Evolutionary conservation across 35 echinoderm and acorn worm genomes (phyloP).

Genomic region (Anneissia japonica): DNA sequence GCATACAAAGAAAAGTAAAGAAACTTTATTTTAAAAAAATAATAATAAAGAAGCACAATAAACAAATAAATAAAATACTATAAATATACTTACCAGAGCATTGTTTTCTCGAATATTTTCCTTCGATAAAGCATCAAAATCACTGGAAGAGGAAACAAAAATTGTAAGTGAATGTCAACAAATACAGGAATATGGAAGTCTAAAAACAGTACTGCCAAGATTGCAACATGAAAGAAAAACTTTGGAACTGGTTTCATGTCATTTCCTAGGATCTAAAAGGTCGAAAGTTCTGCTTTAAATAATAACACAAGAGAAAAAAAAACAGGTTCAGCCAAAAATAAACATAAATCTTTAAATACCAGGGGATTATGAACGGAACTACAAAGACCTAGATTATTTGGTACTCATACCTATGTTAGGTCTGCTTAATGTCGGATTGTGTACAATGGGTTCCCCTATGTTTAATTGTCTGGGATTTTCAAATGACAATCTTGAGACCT

Average conservation of each 20-base stretch:
- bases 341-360: too few relatives aligned
- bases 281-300: neutral
- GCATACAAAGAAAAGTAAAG: too few relatives aligned
- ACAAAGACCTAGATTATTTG: too few relatives aligned
- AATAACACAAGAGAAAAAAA: too few relatives aligned
- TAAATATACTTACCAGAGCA: slow-evolving; percentile 53
- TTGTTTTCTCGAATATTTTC: slow-evolving; percentile 77
- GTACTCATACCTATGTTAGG: too few relatives aligned
- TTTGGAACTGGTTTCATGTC: neutral
- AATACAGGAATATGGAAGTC: neutral
- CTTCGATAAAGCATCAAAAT: slow-evolving; percentile 75
- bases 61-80: neutral
- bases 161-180: neutral
- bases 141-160: slow-evolving; percentile 52
- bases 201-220: neutral
- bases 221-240: neutral
- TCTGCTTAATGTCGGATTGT: too few relatives aligned
- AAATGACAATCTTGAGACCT: too few relatives aligned
- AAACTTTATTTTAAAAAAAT: too few relatives aligned
- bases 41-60: neutral
- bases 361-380: too few relatives aligned
- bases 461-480: too few relatives aligned
- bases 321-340: too few relatives aligned
- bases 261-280: neutral
- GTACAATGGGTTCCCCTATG: too few relatives aligned